Percentiles rank a stretch among this genome's conserved stretches.
Conservation (phyloP, 1,140 invertebrate species). For the Agrilus planipennis region DNA sequence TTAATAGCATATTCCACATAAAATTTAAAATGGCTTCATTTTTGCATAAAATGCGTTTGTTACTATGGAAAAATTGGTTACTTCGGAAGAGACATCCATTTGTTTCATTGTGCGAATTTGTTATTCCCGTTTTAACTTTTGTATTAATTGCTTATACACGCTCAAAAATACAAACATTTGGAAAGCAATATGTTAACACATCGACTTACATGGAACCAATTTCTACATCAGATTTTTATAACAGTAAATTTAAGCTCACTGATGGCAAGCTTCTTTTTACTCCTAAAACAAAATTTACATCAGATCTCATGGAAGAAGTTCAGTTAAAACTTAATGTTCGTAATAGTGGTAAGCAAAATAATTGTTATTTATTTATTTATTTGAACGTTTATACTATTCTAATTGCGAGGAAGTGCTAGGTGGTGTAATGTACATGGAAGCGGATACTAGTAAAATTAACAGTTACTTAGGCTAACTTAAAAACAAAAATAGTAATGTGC, state of each 20-base stretch:
- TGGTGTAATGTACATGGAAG: no score
- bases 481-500: no score
- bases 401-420: no score
- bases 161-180: constrained; percentile 20
- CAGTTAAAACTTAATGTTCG: constrained; percentile 27
- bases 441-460: no score
- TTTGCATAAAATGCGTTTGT: not conserved
- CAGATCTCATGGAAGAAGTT: constrained; percentile 28
- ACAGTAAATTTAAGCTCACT: constrained; percentile 7
- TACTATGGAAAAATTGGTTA: constrained; percentile 35
- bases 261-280: constrained; percentile 29
- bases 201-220: constrained; percentile 15
- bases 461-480: no score
- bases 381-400: no score
- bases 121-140: constrained; percentile 31
- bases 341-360: constrained; percentile 25
- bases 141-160: constrained; percentile 25
- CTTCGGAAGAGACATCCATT: constrained; percentile 34
- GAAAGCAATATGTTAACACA: constrained; percentile 18
- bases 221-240: constrained; percentile 5
- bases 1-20: no score
- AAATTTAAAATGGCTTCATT: no score
- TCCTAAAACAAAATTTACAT: constrained; percentile 25
- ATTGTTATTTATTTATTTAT: not conserved
- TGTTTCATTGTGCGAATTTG: constrained; percentile 32